Base-by-base conservation (phyloP, 2,888 invertebrate species). In the Cheiracanthium punctorium region DNA sequence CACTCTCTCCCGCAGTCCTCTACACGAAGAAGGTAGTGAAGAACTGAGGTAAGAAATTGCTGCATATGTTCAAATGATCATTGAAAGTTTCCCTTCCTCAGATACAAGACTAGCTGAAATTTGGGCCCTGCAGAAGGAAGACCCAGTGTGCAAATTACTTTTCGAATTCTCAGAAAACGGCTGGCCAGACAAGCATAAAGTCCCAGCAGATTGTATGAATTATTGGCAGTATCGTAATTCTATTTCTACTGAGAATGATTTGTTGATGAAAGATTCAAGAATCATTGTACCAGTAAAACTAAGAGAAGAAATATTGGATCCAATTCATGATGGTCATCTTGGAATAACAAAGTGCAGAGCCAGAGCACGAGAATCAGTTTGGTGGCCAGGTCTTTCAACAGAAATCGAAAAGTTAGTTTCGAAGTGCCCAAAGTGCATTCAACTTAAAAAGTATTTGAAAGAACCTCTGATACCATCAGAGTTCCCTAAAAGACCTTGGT, bases 291-390 rank as follows among this genome's bases (percentile, higher is more conserved):
- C 90, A 17, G n/a, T 28, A 20, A 28, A 8, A 52, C 0, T 89
- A 48, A 88, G 84, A 65, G 12, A 58, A 28, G 89, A 90, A 72
- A 74, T 90, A 8, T 67, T 90, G 28, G 24, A 80, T 24, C 69
- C 69, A 71, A 75, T 90, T 4, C 90, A 90, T 69, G 82, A 80
- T 37, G 90, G 90, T 1, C 90, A 90, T 75, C 82, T 89, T 0
- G 90, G 90, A 0, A 88, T 90, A 28, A 67, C 28, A 67, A 67
- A 67, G 30, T 67, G 67, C 67, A 67, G 67, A 8, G 67, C 28
- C 30, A 67, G 28, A 67, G 67, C 28, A 8, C 28, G 67, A 8
- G 30, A 67, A 8, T 67, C 12, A 24, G 30, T 67, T 28, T 67
- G 67, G 29, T 67, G 67, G 28, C 5, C 30, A 30, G 67, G 67